Conservation (phyloP, 2,888 invertebrate species). For the Nysson spinosus region DNA sequence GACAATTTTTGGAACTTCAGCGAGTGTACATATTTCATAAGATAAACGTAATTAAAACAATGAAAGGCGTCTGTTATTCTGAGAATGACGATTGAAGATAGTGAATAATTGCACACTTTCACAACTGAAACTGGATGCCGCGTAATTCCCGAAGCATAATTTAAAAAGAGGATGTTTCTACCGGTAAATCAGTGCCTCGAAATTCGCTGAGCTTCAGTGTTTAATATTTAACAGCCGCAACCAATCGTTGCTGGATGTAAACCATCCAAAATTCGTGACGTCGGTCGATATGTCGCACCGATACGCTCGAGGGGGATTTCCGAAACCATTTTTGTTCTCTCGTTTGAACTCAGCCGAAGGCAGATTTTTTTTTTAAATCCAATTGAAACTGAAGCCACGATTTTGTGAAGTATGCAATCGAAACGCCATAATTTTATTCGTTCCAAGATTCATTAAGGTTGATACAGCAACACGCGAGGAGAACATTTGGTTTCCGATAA, state of each 20-base stretch:
- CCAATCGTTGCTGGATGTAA: constrained; percentile 40
- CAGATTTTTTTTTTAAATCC: not conserved
- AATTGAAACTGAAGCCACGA: too few relatives aligned
- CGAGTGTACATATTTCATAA: too few relatives aligned
- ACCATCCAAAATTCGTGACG: constrained; percentile 58
- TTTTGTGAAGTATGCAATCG: not conserved
- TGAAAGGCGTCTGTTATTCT: too few relatives aligned
- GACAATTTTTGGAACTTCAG: too few relatives aligned
- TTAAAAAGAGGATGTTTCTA: not conserved
- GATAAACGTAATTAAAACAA: too few relatives aligned
- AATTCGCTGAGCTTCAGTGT: constrained; percentile 11
- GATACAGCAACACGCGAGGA: not conserved
- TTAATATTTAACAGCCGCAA: constrained; percentile 53
- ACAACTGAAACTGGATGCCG: too few relatives aligned
- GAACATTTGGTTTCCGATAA: constrained; percentile 12
- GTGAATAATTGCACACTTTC: too few relatives aligned
- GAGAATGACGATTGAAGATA: too few relatives aligned
- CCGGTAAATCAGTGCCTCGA: constrained; percentile 15
- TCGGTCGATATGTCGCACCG: constrained; percentile 57
- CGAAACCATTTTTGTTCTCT: constrained; percentile 35
- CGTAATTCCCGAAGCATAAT: not conserved
- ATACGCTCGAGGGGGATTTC: constrained; percentile 29
- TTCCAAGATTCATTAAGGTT: not conserved
- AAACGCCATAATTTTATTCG: not conserved
- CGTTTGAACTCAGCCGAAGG: not conserved